Evolutionary conservation across 1,140 invertebrate genomes (phyloP), one percentile per base, ranked within the genome.

Genomic region (Aporrectodea caliginosa): DNA sequence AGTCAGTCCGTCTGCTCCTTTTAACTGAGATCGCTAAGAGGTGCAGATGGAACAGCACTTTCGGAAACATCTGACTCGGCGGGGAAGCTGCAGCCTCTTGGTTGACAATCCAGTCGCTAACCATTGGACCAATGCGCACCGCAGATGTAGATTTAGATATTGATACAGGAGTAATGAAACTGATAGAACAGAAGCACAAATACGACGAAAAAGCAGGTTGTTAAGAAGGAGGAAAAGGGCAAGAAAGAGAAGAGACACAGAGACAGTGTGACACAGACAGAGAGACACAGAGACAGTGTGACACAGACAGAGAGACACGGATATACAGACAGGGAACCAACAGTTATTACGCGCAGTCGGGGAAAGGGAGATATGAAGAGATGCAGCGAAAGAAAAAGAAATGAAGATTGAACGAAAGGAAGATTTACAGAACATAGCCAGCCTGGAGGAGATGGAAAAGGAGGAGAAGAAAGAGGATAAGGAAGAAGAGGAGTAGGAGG

Each of bases 361-460:
- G 43, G 74, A 31, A 68, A 69, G 29, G 30, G 58, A 80, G n/a
- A n/a, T n/a, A n/a, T n/a, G n/a, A n/a, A n/a, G n/a, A n/a, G n/a
- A n/a, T n/a, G n/a, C n/a, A n/a, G 22, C 35, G 75, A 72, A 58
- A 33, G 30, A 58, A 27, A 73, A 33, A 73, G 35, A 72, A 70
- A 69, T 35, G 69, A n/a, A 73, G 27, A 78, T 0, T 31, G 76
- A 80, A 16, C 43, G 69, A 68, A 30, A 78, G 76, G 78, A 0
- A 80, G 43, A 43, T 2, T 58, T 33, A 73, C 2, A 78, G 0
- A 78, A 22, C 72, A 71, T 73, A 30, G 33, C 69, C 72, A 35
- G 78, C 69, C 78, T 6, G 69, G 34, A 73, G 69, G 73, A 68
- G 33, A 32, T n/a, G 58, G 35, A 69, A 77, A 16, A 69, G 31